Base-by-base conservation (phyloP, 2,113 vertebrate species). In the Dryoscopus gambensis region DNA sequence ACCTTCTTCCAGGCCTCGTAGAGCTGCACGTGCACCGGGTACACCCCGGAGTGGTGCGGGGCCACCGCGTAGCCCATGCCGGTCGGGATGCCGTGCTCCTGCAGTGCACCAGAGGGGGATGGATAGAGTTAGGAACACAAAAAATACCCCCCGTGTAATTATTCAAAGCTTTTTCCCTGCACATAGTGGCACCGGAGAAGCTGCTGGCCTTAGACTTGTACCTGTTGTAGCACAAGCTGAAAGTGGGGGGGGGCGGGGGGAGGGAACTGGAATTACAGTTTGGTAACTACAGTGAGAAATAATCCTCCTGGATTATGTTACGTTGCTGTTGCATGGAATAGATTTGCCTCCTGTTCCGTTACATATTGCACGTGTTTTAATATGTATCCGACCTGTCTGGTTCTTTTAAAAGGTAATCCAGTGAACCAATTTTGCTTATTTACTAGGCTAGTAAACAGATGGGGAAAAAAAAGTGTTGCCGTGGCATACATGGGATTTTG, bases 1-100 rank as follows among this genome's bases (percentile, higher is more conserved):
- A 99, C 99, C 42, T 98, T 99, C 95, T 99, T 99, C 99, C 99
- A 99, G 19, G 99, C 99, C 96, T 99, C 98, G 19, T 99, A 99
- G 25, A 99, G 98, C 98, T 99, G 99, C 81, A 99, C 84, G 83
- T 99, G 99, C 44, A 99, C 99, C 0, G 99, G 99, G 96, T 99
- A 99, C 64, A 99, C 99, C 2, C 99, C 99, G 0, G 99, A 99
- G 97, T 99, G 99, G 96, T 99, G 99, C 0, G 99, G 99, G 13
- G 99, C 99, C 94, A 99, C 99, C 0, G 99, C 99, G 17, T 99
- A 99, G 53, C 99, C 99, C 98, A 99, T 98, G 97, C 98, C 97
- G 6, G 98, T 98, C 0, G 99, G 99, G 94, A 99, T 99, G 83
- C 98, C 98, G 24, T 99, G 99, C 68, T 99, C 98, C 99, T 99